Evolutionary conservation across 2,797 vertebrate species (phyloP), one percentile per base, ranked within the genome.

Genomic region (Cyprinella venusta): DNA sequence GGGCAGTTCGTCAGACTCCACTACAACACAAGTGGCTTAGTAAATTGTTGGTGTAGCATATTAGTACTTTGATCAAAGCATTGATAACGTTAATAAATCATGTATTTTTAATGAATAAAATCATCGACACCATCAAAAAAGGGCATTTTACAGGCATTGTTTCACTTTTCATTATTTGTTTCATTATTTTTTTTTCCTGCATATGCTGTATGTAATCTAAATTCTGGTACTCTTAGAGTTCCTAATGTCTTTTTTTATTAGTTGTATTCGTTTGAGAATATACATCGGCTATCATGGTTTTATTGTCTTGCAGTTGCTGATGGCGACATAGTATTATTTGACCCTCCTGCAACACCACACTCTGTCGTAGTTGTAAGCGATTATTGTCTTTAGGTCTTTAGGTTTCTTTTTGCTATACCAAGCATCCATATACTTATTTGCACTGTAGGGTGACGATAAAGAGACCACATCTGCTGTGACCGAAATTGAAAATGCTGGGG

Each of bases 391-490:
- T 71, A 80, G 78, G 15, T 59, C 19, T 13, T 52, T 24, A 40
- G 6, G 13, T 80, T 33, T 80, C 18, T 59, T 8, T 42, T 80
- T 68, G 33, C 78, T 13, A 56, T 48, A 40, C 24, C 30, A 56
- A 24, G 18, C 19, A 59, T 42, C 36, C 48, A 40, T 70, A 18
- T 70, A 18, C 6, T 56, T 70, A 69, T 70, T 61, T 75, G n/a
- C 63, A 67, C 40, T 79, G 16, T 8, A 67, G 56, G 54, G 70
- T 59, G 65, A 80, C 3, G 48, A 80, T 80, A 36, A 54, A 71
- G 67, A 80, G 36, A 42, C 65, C 12, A 80, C 52, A 3, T 81
- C 79, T 71, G 79, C 68, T 80, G 67, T 59, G 65, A 81, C 79
- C n/a, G 79, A 81, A 81, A 42, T 18, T 6, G 56, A 64, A 38